Percentiles rank a stretch among this genome's conserved stretches.
Evolutionary conservation across 2,797 vertebrate species (phyloP).

Genomic region (Loriculus beryllinus): DNA sequence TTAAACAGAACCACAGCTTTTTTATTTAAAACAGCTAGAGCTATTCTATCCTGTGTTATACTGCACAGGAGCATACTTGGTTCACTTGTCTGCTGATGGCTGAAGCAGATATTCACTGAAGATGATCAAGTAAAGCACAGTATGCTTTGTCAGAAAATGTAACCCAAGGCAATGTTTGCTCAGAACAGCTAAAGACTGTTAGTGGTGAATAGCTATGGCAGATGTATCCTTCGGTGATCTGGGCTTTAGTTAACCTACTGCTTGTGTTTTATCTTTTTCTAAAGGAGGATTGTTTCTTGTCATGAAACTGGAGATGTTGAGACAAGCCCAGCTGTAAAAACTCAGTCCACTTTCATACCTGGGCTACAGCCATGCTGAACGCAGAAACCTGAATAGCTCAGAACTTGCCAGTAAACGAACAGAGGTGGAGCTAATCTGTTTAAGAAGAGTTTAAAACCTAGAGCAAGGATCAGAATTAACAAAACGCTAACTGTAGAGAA

Average conservation of each 20-base stretch:
- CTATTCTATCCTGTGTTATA: not conserved
- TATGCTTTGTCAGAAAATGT: not conserved
- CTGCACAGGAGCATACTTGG: accelerated
- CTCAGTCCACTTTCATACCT: not conserved
- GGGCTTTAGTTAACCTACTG: not conserved
- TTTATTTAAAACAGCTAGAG: not conserved
- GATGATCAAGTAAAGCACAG: accelerated
- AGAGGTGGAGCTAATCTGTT: not conserved
- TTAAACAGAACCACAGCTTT: not conserved
- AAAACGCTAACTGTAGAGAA: not conserved
- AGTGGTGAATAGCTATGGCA: not conserved
- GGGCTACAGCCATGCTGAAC: not conserved
- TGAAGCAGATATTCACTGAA: accelerated
- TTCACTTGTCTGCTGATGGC: not conserved
- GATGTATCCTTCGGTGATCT: accelerated
- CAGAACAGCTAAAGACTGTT: not conserved
- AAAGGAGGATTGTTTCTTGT: not conserved
- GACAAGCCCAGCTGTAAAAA: not conserved
- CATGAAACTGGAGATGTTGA: not conserved
- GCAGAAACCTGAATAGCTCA: not conserved
- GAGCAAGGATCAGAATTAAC: not conserved
- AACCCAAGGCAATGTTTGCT: not conserved
- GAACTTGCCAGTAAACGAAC: not conserved
- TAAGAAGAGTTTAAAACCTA: not conserved
- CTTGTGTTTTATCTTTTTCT: not conserved